Evolutionary conservation across 2,888 invertebrate genomes (phyloP).

Genomic region (Caenorhabditis uteleia): DNA sequence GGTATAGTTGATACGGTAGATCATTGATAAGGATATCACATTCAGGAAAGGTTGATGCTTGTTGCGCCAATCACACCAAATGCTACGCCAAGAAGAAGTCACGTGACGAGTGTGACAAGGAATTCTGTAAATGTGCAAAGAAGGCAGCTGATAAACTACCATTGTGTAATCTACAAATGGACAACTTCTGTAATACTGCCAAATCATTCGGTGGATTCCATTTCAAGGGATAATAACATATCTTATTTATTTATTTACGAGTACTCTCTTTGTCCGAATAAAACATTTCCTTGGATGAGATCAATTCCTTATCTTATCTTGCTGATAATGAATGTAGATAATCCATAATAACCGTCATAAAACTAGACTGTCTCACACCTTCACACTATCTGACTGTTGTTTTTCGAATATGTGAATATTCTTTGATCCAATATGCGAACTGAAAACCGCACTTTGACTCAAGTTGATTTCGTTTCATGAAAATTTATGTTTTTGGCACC

Average conservation of each 20-base stretch:
- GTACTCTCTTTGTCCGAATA: too few species aligned
- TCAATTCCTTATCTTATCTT: too few species aligned
- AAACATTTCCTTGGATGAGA: too few species aligned
- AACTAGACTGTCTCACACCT: too few species aligned
- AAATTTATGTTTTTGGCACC: too few species aligned
- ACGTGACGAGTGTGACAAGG: slow-evolving; percentile 21
- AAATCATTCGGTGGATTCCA: background rate
- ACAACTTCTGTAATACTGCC: background rate
- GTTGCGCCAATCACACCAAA: slow-evolving; percentile 26
- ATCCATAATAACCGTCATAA: too few species aligned
- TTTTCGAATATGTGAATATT: too few species aligned
- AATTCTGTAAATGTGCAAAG: slow-evolving; percentile 33
- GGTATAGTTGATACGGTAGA: slow-evolving; percentile 7
- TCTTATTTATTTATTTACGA: background rate
- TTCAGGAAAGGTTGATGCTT: slow-evolving; percentile 30
- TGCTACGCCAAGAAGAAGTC: slow-evolving; percentile 28
- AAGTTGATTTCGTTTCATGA: too few species aligned
- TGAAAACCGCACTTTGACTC: too few species aligned
- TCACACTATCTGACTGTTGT: too few species aligned
- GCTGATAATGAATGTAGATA: too few species aligned
- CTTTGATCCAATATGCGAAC: too few species aligned
- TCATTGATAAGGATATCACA: background rate
- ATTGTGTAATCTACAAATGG: slow-evolving; percentile 11
- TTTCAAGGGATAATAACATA: background rate
- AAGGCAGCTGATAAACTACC: slow-evolving; percentile 21